A percentile compares a stretch with the other conserved stretches of the same genome.
Conservation (phyloP, 2,113 vertebrate genomes). For the Platanista minor region DNA sequence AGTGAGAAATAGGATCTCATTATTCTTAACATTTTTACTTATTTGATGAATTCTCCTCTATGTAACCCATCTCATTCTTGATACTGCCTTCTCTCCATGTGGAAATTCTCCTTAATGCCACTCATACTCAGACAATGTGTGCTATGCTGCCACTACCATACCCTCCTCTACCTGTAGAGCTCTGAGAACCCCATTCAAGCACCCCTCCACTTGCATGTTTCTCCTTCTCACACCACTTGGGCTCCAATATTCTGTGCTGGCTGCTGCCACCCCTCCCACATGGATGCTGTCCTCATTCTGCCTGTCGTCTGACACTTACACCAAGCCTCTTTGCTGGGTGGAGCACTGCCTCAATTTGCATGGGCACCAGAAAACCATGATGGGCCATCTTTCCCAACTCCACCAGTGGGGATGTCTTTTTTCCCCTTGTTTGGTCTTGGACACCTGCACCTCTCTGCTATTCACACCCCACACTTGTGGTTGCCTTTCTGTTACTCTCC, state of each 20-base stretch:
- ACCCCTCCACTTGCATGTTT: no score
- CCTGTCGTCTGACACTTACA: no score
- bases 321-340: not conserved
- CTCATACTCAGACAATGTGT: not conserved
- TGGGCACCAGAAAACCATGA: not conserved
- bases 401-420: not conserved
- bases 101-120: not conserved
- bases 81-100: not conserved
- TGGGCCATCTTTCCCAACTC: not conserved
- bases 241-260: not conserved
- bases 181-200: not conserved
- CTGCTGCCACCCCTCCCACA: fast-evolving
- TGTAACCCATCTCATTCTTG: not conserved
- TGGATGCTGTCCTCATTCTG: not conserved
- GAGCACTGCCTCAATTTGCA: not conserved
- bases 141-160: not conserved
- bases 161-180: fast-evolving
- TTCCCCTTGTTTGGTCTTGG: not conserved
- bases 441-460: not conserved
- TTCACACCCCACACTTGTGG: not conserved
- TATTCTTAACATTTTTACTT: not conserved
- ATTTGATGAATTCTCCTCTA: not conserved
- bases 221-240: not conserved
- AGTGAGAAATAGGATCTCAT: not conserved
- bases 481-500: not conserved